Evolutionary conservation across 2,888 invertebrate genomes (phyloP), one percentile per base, ranked within the genome.

Genomic region (Cheilosia variabilis): DNA sequence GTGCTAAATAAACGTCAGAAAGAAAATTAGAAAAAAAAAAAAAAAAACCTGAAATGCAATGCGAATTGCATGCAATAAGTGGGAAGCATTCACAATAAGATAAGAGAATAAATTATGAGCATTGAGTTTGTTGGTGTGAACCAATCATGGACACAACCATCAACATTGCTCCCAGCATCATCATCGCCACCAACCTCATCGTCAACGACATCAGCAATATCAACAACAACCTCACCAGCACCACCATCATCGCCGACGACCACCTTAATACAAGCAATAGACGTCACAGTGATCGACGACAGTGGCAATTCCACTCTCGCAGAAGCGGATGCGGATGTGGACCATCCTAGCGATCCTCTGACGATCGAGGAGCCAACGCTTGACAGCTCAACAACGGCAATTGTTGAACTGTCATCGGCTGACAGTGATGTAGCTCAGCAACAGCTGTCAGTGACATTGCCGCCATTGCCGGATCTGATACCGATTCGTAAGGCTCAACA

Each of bases 101-200:
- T 45, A 73, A 60, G 19, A 47, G 9, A 47, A 47, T 10, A 75
- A 87, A 87, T 77, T 87, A 87, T 87, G 87, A 87, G 87, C 87
- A 87, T 87, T 87, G 87, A 87, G 52, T 82, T 87, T 87, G 82
- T 82, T 78, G 87, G 82, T 87, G 87, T 87, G 87, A 87, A 87
- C 77, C 87, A 81, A 69, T 77, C 87, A 87, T 87, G 87, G 87
- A 87, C 81, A 82, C 87, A 87, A 52, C 87, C 82, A 87, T 77
- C 80, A 81, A 76, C 81, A 86, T 72, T 81, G 81, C 76, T 81
- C 72, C 81, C 76, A 76, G 55, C 58, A 63, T 57, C 81, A 31
- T 66, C 81, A 77, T 34, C 76, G 75, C 13, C 66, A 76, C n/a
- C 63, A 41, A 17, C 60, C 58, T 10, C 68, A 75, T 17, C 50